Conservation (phyloP, 2,888 invertebrate species). For the Argyresthia goedartella region DNA sequence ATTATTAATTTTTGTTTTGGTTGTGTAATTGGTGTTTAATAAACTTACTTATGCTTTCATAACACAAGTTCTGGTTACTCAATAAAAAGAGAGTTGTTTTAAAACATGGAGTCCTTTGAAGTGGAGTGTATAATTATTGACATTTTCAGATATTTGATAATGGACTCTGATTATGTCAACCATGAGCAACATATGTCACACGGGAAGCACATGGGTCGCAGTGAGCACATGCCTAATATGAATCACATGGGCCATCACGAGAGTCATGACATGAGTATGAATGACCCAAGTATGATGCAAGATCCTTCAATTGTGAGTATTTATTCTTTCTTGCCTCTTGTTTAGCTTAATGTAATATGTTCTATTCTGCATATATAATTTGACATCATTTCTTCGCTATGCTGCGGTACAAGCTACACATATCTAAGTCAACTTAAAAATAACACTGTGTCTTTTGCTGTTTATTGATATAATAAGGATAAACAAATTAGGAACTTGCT, state of each 20-base stretch:
- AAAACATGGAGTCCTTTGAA: too few species aligned
- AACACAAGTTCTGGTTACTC: neutral
- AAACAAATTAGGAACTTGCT: too few species aligned
- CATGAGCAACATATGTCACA: neutral
- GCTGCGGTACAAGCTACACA: too few species aligned
- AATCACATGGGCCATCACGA: neutral
- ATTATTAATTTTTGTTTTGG: neutral
- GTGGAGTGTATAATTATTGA: too few species aligned
- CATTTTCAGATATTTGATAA: neutral
- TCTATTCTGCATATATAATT: too few species aligned
- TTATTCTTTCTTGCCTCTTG: too few species aligned
- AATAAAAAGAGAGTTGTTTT: too few species aligned
- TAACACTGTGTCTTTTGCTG: neutral
- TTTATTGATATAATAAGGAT: too few species aligned
- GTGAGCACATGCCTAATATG: neutral
- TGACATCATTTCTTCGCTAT: too few species aligned
- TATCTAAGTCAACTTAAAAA: neutral
- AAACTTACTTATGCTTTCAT: constrained; percentile 11
- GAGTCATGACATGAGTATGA: neutral
- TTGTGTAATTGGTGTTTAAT: constrained; percentile 7
- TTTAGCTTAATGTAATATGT: too few species aligned
- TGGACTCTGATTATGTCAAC: neutral
- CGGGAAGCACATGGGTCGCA: neutral
- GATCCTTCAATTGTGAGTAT: too few species aligned
- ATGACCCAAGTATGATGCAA: neutral